Evolutionary conservation across 2,888 invertebrate species (phyloP).

Genomic region (Brassicogethes aeneus): DNA sequence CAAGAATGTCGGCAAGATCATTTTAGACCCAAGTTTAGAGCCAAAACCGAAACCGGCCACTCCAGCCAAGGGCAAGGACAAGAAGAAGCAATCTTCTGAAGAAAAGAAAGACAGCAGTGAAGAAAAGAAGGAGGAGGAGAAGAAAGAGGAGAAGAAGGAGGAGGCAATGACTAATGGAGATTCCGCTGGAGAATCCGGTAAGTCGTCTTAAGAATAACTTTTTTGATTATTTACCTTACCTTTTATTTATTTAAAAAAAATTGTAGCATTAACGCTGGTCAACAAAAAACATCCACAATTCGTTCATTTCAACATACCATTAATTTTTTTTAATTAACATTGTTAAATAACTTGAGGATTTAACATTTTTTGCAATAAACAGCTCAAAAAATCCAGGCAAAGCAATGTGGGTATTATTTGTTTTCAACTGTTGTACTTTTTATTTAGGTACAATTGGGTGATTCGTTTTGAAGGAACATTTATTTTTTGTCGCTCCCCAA

Average conservation of each 20-base stretch:
- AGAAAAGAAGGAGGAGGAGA: conserved; percentile 45
- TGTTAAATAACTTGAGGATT: too few relatives aligned
- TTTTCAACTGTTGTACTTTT: too few relatives aligned
- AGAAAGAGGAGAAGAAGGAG: conserved; percentile 38
- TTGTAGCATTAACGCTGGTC: too few relatives aligned
- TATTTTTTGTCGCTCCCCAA: too few relatives aligned
- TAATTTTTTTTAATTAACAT: too few relatives aligned
- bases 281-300: too few relatives aligned
- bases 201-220: conserved; percentile 11
- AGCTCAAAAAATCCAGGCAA: too few relatives aligned
- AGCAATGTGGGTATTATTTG: too few relatives aligned
- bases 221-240: background rate
- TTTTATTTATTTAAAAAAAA: conserved; percentile 1
- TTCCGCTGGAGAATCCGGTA: conserved; percentile 45
- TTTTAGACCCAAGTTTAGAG: conserved; percentile 71
- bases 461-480: too few relatives aligned
- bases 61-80: conserved; percentile 68
- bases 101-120: conserved; percentile 49
- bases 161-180: conserved; percentile 44
- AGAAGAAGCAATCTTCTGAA: conserved; percentile 61
- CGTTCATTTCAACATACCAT: too few relatives aligned
- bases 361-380: too few relatives aligned
- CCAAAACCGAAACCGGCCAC: conserved; percentile 74
- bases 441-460: too few relatives aligned
- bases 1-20: conserved; percentile 82